Evolutionary conservation across 2,113 vertebrate species (phyloP).

Genomic region (Scolopax mira): DNA sequence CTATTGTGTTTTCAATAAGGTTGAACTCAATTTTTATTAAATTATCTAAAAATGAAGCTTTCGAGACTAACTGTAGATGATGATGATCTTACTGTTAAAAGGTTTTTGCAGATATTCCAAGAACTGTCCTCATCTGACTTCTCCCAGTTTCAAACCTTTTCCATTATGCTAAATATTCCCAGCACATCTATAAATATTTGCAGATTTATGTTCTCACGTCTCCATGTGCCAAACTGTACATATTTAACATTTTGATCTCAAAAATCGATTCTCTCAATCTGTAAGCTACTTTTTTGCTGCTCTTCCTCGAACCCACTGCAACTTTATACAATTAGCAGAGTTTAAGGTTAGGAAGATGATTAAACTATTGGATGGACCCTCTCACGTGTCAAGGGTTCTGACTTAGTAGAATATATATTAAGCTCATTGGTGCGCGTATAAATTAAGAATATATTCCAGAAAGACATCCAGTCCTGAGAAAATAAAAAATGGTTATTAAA

Average conservation of each 20-base stretch:
- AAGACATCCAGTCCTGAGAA: neutral
- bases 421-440: neutral
- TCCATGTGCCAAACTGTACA: neutral
- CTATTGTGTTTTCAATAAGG: neutral
- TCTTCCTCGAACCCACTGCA: neutral
- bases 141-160: constrained; percentile 23
- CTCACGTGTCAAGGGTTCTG: neutral
- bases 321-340: neutral
- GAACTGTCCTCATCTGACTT: constrained; percentile 39
- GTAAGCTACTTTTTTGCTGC: neutral
- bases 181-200: constrained; percentile 60
- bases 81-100: neutral
- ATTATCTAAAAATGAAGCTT: neutral
- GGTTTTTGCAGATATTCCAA: neutral
- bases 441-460: neutral
- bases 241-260: constrained; percentile 51
- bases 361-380: neutral
- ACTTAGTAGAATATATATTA: neutral
- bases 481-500: neutral
- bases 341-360: neutral
- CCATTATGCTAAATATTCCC: constrained; percentile 52
- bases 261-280: constrained; percentile 7
- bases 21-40: neutral
- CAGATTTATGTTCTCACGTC: constrained; percentile 40
- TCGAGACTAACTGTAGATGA: neutral